Evolutionary conservation across 2,888 invertebrate genomes (phyloP), one percentile per base, ranked within the genome.

Genomic region (Sphinx pinastri): DNA sequence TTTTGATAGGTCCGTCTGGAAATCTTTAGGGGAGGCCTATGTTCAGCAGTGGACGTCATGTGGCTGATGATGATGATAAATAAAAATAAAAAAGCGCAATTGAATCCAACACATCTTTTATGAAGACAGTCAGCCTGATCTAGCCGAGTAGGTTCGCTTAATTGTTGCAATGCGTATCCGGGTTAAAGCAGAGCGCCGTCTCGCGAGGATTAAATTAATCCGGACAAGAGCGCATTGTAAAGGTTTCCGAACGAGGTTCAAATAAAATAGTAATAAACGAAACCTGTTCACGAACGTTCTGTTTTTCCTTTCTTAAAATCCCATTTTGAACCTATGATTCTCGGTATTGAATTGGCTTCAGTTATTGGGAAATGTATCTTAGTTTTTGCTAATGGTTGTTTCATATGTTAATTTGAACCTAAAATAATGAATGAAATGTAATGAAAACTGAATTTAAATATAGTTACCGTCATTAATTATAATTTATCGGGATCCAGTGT

Each of bases 101-200:
- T 4, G 38, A 38, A 12, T 51, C 12, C 11, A 19, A 55, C 19
- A 19, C 19, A 55, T 0, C 55, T 11, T 54, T 55, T 11, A 10
- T 12, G 16, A 55, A 19, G 55, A 19, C 19, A 54, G 52, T 14
- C 52, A 52, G n/a, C 16, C 2, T 54, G 5, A 54, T 45, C 38
- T 38, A 38, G 45, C 10, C 16, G 12, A 31, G 55, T 4, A 63
- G 60, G 47, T 63, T 19, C 47, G 7, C 49, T 25, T 63, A 49
- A 63, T 63, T 63, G 63, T 49, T 63, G 63, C 63, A 63, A 47
- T 63, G 63, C 63, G 63, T 63, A 63, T 63, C 63, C 13, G 63
- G 49, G 47, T 49, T 49, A 49, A 63, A 47, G 19, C 49, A 19
- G 58, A 38, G 63, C 19, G 63, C 16, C 63, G 19, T 63, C 63